phyloP scores from a whole-genome alignment of 1,140 invertebrate genomes.

The Cecropterus lyciades region DNA sequence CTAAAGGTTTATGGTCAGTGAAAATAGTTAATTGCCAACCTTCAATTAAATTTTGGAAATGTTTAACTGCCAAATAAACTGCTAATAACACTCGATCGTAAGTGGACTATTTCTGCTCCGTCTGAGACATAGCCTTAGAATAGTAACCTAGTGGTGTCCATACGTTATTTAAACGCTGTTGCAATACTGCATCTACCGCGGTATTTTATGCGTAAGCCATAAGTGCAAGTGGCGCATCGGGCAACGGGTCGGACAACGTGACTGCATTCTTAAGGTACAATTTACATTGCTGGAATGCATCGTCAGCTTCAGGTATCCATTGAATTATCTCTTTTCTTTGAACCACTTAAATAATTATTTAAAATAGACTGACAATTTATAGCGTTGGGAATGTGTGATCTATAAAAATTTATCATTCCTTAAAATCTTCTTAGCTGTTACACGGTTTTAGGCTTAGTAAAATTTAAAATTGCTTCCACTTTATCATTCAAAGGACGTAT shows the following conservation, averaged over 20 bases:
- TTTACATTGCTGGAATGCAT: neutral
- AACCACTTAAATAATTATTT: too few relatives aligned
- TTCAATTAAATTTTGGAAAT: slow-evolving; percentile 54
- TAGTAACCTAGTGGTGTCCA: slow-evolving; percentile 24
- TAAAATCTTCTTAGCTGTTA: too few relatives aligned
- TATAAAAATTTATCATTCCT: too few relatives aligned
- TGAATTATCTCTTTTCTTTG: too few relatives aligned
- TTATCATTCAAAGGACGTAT: neutral
- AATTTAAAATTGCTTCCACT: too few relatives aligned
- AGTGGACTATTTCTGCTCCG: slow-evolving; percentile 53
- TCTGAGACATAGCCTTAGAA: slow-evolving; percentile 20
- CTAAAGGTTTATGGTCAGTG: slow-evolving; percentile 27
- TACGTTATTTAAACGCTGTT: neutral
- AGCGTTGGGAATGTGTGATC: too few relatives aligned
- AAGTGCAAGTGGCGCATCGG: neutral
- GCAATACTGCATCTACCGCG: neutral
- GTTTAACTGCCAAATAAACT: slow-evolving; percentile 50
- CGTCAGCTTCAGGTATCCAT: neutral
- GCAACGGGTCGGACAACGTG: neutral
- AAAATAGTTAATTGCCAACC: slow-evolving; percentile 39
- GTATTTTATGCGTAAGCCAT: neutral
- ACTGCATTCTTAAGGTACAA: neutral
- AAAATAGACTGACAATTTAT: too few relatives aligned
- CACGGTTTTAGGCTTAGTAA: too few relatives aligned
- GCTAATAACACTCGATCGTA: slow-evolving; percentile 48